A percentile compares a stretch with the other conserved stretches of the same genome.
Evolutionary conservation across 2,113 vertebrate genomes (phyloP).

Genomic region (Andinoacara biseriatus): DNA sequence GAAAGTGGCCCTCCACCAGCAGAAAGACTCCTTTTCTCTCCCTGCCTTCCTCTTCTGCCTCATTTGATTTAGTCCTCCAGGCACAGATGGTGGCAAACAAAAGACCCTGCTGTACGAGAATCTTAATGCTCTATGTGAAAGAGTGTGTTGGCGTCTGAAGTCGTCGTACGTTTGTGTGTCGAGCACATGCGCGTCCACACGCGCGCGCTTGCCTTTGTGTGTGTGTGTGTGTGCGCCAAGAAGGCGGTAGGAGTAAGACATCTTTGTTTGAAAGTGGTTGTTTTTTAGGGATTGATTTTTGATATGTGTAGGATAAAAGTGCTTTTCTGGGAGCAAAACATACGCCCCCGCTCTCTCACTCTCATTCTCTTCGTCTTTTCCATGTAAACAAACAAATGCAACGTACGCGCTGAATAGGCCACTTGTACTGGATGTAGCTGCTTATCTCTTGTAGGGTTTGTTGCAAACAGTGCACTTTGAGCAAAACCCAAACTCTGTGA

Average conservation of each 20-base stretch:
- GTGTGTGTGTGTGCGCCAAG: neutral
- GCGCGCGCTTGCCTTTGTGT: neutral
- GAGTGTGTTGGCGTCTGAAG: conserved; percentile 22
- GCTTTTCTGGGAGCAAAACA: conserved; percentile 48
- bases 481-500: conserved; percentile 3
- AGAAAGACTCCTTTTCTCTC: conserved; percentile 57
- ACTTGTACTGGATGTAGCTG: conserved; percentile 10
- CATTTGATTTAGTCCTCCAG: conserved; percentile 59
- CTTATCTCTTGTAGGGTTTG: conserved; percentile 22
- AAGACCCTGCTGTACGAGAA: conserved; percentile 48
- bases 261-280: conserved; percentile 37
- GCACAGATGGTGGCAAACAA: conserved; percentile 67
- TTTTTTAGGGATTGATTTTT: conserved; percentile 62
- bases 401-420: conserved; percentile 28
- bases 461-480: conserved; percentile 26
- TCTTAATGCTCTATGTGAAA: conserved; percentile 53
- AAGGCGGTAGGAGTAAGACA: conserved; percentile 27
- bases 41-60: conserved; percentile 49
- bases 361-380: neutral
- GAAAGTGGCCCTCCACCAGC: conserved; percentile 39
- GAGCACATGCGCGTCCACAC: neutral
- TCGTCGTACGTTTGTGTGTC: conserved; percentile 1
- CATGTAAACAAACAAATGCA: conserved; percentile 26
- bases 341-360: neutral
- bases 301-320: conserved; percentile 51